Conservation (phyloP, 2,888 invertebrate genomes). For the Galeruca laticollis region DNA sequence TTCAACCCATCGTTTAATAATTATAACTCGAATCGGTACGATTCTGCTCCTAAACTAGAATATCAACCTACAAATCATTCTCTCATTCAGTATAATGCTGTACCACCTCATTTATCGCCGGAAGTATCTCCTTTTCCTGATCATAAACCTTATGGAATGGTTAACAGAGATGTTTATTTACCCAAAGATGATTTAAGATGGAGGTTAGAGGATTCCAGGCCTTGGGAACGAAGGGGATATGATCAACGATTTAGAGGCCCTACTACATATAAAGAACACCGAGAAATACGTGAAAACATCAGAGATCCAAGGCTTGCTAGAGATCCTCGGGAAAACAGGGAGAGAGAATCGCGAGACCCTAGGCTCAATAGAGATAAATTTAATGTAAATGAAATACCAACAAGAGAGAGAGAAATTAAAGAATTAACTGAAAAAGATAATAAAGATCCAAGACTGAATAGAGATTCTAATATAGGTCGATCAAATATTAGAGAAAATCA, state of each 20-base stretch:
- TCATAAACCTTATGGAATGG: constrained; percentile 39
- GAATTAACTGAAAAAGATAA: constrained; percentile 19
- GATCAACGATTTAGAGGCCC: constrained; percentile 48
- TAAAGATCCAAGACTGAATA: constrained; percentile 31
- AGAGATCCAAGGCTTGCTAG: constrained; percentile 43
- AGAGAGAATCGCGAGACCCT: constrained; percentile 31
- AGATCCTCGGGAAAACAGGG: constrained; percentile 31
- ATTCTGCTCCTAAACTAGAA: constrained; percentile 39
- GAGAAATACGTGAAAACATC: constrained; percentile 51
- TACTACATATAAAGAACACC: constrained; percentile 52
- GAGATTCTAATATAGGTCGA: constrained; percentile 15
- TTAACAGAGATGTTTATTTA: constrained; percentile 24
- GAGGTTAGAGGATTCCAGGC: constrained; percentile 40
- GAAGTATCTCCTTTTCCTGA: constrained; percentile 43
- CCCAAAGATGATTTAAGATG: constrained; percentile 40
- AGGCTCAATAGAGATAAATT: constrained; percentile 30
- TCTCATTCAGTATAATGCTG: constrained; percentile 37
- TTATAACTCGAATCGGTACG: constrained; percentile 33
- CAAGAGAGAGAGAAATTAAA: not conserved
- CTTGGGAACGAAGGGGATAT: constrained; percentile 41
- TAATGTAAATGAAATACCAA: constrained; percentile 23
- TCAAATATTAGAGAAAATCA: constrained; percentile 16
- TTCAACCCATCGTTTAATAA: constrained; percentile 32
- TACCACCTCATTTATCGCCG: constrained; percentile 41
- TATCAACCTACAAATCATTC: constrained; percentile 41